Base-by-base conservation (phyloP, 2,797 vertebrate species). In the Sebastes diploproa region DNA sequence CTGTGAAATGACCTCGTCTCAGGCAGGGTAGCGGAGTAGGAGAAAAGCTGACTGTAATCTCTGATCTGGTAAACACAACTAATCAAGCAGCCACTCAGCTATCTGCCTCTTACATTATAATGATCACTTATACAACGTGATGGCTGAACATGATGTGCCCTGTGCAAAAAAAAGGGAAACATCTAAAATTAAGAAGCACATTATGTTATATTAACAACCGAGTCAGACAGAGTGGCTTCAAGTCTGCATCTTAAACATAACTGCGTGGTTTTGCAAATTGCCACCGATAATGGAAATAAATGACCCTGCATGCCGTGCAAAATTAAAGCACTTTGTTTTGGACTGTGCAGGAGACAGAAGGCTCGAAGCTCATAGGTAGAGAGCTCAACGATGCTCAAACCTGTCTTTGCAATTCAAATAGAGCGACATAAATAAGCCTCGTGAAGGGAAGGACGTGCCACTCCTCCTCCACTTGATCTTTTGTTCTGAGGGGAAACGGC, bases 11-110 rank as follows among this genome's bases (percentile, higher is more conserved):
- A 86, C 76, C 85, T 13, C 1, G 22, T 84, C 27, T 72, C 59
- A 69, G 62, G 60, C 77, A 74, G 73, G 27, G 30, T 32, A 73
- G 77, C 72, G 73, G 84, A 88, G 78, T 8, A 59, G 72, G 60
- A 80, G 86, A 78, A 81, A 88, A 78, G 60, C 67, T 66, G 64
- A 80, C 76, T 77, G 74, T 79, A 85, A 89, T 88, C 74, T 81
- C 70, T 78, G 70, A 83, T 88, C 70, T 72, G 71, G 76, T 82
- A 84, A 90, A 88, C 86, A 87, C 59, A 82, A 60, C 80, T 88
- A 86, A 91, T 91, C 84, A 91, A 89, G 86, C 78, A 76, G 62
- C 66, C 71, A 79, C 86, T 85, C 75, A 22, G 50, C 18, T 54
- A 77, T 88, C 76, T 80, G 74, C 60, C 70, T 84, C 79, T 84